Evolutionary conservation across 1,140 invertebrate genomes (phyloP).

Genomic region (Proales similis): DNA sequence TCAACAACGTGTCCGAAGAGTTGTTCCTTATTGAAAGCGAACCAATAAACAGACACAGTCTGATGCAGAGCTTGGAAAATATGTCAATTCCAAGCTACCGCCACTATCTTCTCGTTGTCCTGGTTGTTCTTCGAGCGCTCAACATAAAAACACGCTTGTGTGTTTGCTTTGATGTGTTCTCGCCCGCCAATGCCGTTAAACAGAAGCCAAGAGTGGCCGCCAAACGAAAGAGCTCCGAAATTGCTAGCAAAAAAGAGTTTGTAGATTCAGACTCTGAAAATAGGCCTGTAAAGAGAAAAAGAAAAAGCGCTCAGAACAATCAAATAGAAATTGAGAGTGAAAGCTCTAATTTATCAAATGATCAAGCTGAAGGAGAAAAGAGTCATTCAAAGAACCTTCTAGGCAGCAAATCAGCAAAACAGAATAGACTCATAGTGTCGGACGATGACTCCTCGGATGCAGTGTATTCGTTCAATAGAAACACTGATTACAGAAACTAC

Average conservation of each 20-base stretch:
- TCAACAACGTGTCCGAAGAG: no score
- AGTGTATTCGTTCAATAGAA: no score
- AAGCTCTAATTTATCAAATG: conserved; percentile 6
- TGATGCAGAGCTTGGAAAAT: not conserved
- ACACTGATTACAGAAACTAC: conserved; percentile 9
- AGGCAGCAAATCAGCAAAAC: no score
- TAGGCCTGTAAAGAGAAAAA: no score
- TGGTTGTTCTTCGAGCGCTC: not conserved
- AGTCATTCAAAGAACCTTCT: no score
- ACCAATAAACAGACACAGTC: not conserved
- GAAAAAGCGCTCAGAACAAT: not conserved
- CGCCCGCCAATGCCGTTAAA: not conserved
- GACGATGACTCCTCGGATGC: not conserved
- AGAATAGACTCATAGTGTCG: no score
- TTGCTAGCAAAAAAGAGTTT: not conserved
- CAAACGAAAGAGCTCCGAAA: not conserved
- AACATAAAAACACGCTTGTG: conserved; percentile 10
- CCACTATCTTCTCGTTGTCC: conserved; percentile 14
- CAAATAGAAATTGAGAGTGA: conserved; percentile 6
- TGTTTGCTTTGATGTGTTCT: conserved; percentile 23
- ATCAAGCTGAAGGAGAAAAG: conserved; percentile 3
- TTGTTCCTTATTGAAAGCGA: no score
- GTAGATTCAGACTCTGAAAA: no score
- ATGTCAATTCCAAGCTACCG: not conserved
- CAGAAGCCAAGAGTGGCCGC: not conserved